Evolutionary conservation across 2,113 vertebrate genomes (phyloP).

Genomic region (Sinocyclocheilus anshuiensis): DNA sequence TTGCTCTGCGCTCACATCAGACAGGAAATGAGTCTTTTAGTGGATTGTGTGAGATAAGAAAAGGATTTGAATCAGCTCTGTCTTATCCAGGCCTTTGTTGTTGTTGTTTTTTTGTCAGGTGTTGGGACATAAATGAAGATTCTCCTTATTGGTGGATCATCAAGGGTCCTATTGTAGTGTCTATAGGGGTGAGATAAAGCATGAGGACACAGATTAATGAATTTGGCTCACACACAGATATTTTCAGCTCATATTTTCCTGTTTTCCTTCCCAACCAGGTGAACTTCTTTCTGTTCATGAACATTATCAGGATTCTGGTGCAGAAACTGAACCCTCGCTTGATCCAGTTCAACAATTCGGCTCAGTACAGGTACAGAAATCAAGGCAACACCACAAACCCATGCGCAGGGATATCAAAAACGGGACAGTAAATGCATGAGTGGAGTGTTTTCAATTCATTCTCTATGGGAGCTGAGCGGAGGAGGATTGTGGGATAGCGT

Average conservation of each 20-base stretch:
- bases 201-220: background rate
- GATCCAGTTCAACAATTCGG: conserved; percentile 85
- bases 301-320: conserved; percentile 89
- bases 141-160: conserved; percentile 96
- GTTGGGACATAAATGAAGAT: conserved; percentile 88
- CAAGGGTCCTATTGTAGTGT: conserved; percentile 89
- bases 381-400: background rate
- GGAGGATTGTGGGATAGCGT: background rate
- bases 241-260: background rate
- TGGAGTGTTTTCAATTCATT: background rate
- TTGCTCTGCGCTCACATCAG: no score
- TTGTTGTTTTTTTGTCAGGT: conserved; percentile 71
- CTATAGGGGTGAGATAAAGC: conserved; percentile 82
- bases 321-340: conserved; percentile 89
- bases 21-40: no score
- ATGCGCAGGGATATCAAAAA: background rate
- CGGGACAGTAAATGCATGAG: background rate
- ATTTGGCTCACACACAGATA: background rate
- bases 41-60: background rate
- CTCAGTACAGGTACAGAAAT: conserved; percentile 87
- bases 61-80: background rate
- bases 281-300: conserved; percentile 90
- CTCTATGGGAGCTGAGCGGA: background rate
- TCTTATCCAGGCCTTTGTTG: background rate
- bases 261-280: conserved; percentile 72